These are phyloP conservation scores for Acanthoscelides obtectus DNA, from an alignment of 2,888 invertebrate genomes.

Conservation along the genomic window DNA sequence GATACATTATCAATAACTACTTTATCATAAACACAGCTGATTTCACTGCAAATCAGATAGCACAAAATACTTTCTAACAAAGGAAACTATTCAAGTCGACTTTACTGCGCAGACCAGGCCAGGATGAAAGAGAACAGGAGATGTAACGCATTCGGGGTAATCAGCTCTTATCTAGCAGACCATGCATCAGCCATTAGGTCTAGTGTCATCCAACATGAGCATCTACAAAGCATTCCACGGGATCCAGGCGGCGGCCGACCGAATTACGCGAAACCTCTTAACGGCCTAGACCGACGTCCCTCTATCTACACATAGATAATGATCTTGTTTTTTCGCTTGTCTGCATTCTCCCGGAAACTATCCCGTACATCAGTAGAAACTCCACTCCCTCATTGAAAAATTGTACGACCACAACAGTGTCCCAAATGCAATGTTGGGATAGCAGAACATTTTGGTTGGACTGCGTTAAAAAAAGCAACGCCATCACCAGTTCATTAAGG, in stretches of 20 bases:
- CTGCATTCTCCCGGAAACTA: not conserved
- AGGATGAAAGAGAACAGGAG: not conserved
- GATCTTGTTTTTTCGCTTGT: constrained; percentile 12
- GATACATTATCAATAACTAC: not conserved
- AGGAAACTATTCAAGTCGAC: not conserved
- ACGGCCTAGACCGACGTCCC: not conserved
- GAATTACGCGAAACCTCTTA: not conserved
- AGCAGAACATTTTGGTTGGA: too few species aligned
- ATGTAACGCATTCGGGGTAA: not conserved
- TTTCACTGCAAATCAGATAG: too few species aligned
- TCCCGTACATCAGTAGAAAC: not conserved
- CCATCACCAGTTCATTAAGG: too few species aligned
- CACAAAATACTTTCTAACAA: too few species aligned
- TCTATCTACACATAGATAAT: constrained; percentile 11
- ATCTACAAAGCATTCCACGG: not conserved
- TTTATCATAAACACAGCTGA: not conserved
- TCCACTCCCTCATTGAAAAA: too few species aligned
- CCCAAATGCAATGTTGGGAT: too few species aligned
- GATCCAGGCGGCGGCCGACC: not conserved
- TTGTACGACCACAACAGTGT: too few species aligned
- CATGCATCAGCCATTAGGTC: not conserved
- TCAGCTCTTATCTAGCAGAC: not conserved
- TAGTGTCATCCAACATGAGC: not conserved
- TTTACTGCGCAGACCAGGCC: not conserved
- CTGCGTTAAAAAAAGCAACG: too few species aligned